Evolutionary conservation across 2,888 invertebrate species (phyloP).

Genomic region (Teleiodes luculella): DNA sequence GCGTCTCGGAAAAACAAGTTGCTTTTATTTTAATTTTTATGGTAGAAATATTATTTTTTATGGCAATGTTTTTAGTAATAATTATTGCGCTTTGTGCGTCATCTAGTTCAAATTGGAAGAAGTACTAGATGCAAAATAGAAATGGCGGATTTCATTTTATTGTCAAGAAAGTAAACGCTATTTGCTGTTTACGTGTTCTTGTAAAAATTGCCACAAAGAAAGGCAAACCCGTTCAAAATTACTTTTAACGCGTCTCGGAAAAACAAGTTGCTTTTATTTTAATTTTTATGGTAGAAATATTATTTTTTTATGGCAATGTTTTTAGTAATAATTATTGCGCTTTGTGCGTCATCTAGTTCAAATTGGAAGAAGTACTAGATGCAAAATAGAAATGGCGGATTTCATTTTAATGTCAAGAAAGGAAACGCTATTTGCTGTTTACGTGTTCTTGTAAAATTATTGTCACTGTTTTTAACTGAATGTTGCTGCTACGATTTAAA

Average conservation of each 20-base stretch:
- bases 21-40: not conserved
- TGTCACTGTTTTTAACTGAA: constrained; percentile 22
- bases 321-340: constrained; percentile 42
- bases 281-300: constrained; percentile 16
- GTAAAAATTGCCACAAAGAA: constrained; percentile 28
- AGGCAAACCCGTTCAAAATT: too few species aligned
- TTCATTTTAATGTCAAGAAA: constrained; percentile 60
- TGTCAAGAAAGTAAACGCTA: constrained; percentile 53
- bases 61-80: constrained; percentile 29
- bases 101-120: constrained; percentile 47
- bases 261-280: not conserved
- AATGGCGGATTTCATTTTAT: constrained; percentile 67
- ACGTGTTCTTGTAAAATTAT: constrained; percentile 30
- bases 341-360: constrained; percentile 59
- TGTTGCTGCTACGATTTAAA: constrained; percentile 22
- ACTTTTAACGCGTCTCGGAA: too few species aligned
- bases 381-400: constrained; percentile 61
- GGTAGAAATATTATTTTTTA: constrained; percentile 26
- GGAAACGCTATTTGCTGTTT: constrained; percentile 41
- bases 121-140: constrained; percentile 42
- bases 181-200: constrained; percentile 33
- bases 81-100: constrained; percentile 53
- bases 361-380: constrained; percentile 35
- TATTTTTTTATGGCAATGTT: constrained; percentile 26
- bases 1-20: too few species aligned